Base-by-base conservation (phyloP, 35 echinoderm and acorn worm genomes). In the Ophiothrix spiculata region DNA sequence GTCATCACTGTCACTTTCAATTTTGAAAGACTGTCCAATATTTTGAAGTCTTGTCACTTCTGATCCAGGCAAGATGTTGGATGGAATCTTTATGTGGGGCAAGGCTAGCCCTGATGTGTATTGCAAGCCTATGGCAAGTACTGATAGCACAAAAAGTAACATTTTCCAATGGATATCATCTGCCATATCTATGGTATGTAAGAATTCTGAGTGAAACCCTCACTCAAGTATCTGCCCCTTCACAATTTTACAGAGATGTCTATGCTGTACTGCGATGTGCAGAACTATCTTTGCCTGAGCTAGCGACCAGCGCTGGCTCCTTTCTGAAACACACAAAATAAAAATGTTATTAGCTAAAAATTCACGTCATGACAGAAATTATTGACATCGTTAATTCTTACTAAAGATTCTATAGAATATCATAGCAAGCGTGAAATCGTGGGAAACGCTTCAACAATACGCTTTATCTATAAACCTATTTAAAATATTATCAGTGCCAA, bases 31-130 rank as follows among this genome's bases (percentile, higher is more conserved):
- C 81, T 84, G 81, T 35, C 56, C 81, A 19, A 60, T 34, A 36
- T 84, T 84, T 34, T 84, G 29, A 21, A 84, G 33, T 60, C 63
- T 60, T 33, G 81, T 84, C 28, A 63, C 16, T 17, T 64, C 49
- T 42, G 81, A 64, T 34, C 81, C 81, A 6, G 54, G 42, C 37
- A 37, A 64, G 80, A 60, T 15, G 38, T 84, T 64, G 54, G 36
- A 82, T 23, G 54, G 81, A 35, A 84, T 60, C 8, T 69, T 63
- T 25, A 84, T 84, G 45, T 32, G 32, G 21, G 81, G 81, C 54
- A 84, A 42, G 39, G 81, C 81, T 36, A 84, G 63, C 33, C 81
- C 81, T 46, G 23, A 69, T 69, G 8, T 49, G 8, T 69, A 69
- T 69, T 69, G 60, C 60, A 49, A 28, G 60, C 60, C 60, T 25